A percentile compares a stretch with the other conserved stretches of the same genome.
phyloP scores from a whole-genome alignment of 2,888 invertebrate species.

The Beris morrisii region DNA sequence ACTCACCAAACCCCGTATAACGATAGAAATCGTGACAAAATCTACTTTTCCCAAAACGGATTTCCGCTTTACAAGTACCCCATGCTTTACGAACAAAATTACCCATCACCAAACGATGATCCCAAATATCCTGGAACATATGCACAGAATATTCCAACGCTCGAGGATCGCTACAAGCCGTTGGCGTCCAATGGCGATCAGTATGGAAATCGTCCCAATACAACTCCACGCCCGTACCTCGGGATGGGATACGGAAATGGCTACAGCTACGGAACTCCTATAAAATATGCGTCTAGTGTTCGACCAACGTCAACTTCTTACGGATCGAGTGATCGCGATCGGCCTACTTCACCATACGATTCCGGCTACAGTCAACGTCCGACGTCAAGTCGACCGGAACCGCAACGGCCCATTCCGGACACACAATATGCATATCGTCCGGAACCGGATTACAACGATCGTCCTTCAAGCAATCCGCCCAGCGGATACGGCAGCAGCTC shows the following conservation, averaged over 20 bases:
- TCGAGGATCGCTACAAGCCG: constrained; percentile 50
- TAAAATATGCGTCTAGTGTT: constrained; percentile 27
- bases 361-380: constrained; percentile 33
- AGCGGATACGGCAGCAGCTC: neutral
- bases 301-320: constrained; percentile 12
- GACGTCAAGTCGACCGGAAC: constrained; percentile 30
- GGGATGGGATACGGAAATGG: constrained; percentile 54
- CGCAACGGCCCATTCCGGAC: constrained; percentile 35
- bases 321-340: constrained; percentile 45
- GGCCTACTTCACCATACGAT: constrained; percentile 40
- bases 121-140: constrained; percentile 52
- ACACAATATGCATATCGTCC: constrained; percentile 35
- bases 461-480: constrained; percentile 13
- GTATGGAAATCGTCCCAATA: constrained; percentile 34
- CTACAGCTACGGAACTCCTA: constrained; percentile 52
- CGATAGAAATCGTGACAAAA: constrained; percentile 44
- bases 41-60: constrained; percentile 53
- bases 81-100: constrained; percentile 54
- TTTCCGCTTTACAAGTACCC: constrained; percentile 55
- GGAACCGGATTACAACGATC: constrained; percentile 17
- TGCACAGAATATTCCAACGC: constrained; percentile 52
- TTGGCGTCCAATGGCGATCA: constrained; percentile 40
- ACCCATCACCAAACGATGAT: constrained; percentile 54
- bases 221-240: constrained; percentile 50
- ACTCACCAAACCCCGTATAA: constrained; percentile 40